Conservation (phyloP, 2,888 invertebrate genomes). For the Buathra laborator region DNA sequence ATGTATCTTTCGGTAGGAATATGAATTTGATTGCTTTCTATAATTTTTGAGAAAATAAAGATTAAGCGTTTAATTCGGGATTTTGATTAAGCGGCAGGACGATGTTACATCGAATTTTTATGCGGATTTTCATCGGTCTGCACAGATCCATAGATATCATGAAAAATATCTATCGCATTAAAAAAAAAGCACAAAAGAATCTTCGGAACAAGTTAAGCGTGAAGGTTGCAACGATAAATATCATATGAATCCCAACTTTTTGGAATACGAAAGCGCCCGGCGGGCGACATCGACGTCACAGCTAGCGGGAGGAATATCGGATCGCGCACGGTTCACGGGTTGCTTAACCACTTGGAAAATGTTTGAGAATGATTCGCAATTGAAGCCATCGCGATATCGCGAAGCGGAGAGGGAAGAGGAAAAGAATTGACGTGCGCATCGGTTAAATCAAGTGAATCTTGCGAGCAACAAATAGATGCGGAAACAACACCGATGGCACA, state of each 20-base stretch:
- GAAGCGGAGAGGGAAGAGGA: conserved; percentile 32
- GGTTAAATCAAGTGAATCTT: conserved; percentile 52
- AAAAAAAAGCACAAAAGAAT: background rate
- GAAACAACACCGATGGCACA: background rate
- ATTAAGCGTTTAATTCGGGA: no score
- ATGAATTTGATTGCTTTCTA: no score
- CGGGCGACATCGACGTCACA: conserved; percentile 11
- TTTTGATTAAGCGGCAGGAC: no score
- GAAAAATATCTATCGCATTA: no score
- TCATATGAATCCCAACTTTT: conserved; percentile 24
- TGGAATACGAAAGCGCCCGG: conserved; percentile 16
- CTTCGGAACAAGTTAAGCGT: conserved; percentile 1
- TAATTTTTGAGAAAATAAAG: no score
- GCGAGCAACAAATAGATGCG: background rate
- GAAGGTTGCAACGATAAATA: background rate
- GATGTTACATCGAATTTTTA: no score
- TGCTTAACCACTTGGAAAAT: conserved; percentile 65
- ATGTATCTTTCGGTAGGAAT: no score
- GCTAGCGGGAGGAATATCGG: conserved; percentile 51
- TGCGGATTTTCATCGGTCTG: no score
- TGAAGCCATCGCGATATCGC: conserved; percentile 41
- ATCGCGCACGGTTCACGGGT: conserved; percentile 59
- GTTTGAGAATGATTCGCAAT: conserved; percentile 63
- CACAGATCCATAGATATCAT: no score
- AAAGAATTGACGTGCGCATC: conserved; percentile 42